Conservation (phyloP, 2,113 vertebrate genomes). For the Anser cygnoides region DNA sequence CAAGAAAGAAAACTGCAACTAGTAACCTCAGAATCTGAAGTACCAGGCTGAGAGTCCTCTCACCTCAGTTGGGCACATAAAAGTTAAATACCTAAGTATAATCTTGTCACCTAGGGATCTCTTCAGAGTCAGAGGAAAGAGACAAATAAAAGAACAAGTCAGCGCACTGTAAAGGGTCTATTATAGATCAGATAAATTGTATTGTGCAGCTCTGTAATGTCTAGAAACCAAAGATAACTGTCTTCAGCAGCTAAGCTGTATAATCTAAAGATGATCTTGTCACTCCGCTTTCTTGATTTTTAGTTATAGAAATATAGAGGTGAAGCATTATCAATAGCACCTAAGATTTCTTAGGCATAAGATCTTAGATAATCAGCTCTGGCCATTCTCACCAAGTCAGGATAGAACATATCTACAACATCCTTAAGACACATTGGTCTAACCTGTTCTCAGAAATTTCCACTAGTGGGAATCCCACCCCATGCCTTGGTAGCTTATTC, state of each 20-base stretch:
- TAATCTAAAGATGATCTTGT: background rate
- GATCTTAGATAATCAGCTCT: background rate
- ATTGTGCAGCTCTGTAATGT: background rate
- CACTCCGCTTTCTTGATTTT: background rate
- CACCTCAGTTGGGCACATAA: background rate
- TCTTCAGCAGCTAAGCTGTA: background rate
- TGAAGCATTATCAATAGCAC: background rate
- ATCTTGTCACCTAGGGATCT: background rate
- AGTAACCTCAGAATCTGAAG: background rate
- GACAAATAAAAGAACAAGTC: background rate
- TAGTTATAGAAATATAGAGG: background rate
- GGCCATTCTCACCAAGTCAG: background rate
- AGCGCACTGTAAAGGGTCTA: background rate
- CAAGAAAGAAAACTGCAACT: background rate
- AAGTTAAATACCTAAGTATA: background rate
- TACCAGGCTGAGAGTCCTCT: background rate
- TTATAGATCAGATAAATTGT: background rate
- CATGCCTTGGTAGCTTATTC: background rate
- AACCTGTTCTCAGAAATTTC: background rate
- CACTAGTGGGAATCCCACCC: background rate
- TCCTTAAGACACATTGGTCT: background rate
- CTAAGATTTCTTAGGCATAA: background rate
- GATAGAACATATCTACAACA: background rate
- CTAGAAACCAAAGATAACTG: background rate
- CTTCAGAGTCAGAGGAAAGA: background rate